Conservation (phyloP, 2,797 vertebrate genomes). For the Ciconia nigra region DNA sequence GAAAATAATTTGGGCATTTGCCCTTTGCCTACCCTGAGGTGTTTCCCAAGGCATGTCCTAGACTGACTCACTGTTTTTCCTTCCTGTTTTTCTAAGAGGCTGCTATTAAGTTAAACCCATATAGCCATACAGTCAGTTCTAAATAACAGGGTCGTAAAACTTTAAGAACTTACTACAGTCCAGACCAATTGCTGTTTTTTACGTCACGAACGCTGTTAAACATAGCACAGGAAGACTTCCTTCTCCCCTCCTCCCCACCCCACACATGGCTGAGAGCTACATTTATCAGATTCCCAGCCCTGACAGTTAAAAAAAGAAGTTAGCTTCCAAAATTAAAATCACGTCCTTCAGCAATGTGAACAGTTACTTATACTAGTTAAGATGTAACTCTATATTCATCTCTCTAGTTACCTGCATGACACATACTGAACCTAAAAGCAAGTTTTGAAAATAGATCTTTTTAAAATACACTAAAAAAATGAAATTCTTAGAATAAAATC, state of each 20-base stretch:
- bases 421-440: not conserved
- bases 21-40: not conserved
- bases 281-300: not conserved
- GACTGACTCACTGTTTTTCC: not conserved
- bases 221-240: not conserved
- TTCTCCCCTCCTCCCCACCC: not conserved
- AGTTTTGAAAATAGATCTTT: not conserved
- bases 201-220: not conserved
- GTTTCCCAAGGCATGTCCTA: not conserved
- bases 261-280: not conserved
- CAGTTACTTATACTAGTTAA: not conserved
- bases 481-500: not conserved
- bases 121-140: not conserved
- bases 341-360: not conserved
- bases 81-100: not conserved
- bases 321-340: slow-evolving; percentile 20
- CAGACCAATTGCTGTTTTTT: not conserved
- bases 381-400: not conserved
- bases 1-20: not conserved
- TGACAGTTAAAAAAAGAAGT: not conserved
- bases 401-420: not conserved
- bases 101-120: not conserved
- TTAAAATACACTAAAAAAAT: not conserved
- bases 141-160: not conserved
- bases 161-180: not conserved